These are phyloP conservation scores for Neolamprologus devosi DNA, from an alignment of 2,113 vertebrate species.

Conservation along the genomic window DNA sequence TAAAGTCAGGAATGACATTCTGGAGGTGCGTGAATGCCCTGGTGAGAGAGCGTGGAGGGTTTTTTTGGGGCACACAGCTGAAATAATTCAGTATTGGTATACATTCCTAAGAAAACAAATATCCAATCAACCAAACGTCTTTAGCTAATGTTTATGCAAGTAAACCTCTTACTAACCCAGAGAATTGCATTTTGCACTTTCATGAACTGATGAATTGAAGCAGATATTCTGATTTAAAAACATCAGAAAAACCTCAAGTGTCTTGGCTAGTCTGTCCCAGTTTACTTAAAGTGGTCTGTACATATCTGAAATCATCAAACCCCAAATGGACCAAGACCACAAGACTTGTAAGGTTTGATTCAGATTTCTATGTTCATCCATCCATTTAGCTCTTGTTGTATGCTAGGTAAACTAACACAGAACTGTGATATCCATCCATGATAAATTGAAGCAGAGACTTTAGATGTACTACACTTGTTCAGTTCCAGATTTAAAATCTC, in stretches of 20 bases:
- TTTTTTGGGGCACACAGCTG: neutral
- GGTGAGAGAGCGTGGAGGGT: neutral
- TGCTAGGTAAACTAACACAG: neutral
- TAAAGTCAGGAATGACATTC: conserved; percentile 87
- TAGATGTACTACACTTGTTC: neutral
- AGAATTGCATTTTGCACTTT: neutral
- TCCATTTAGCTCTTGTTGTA: neutral
- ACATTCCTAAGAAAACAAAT: neutral
- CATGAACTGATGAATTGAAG: neutral
- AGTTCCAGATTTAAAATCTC: neutral
- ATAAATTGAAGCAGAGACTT: neutral
- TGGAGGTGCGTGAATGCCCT: conserved; percentile 84
- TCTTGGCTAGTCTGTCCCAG: neutral
- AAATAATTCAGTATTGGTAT: neutral
- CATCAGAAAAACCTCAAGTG: neutral
- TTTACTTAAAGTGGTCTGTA: neutral
- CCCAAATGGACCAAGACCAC: neutral
- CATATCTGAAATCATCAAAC: neutral
- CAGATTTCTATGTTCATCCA: neutral
- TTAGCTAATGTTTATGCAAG: neutral
- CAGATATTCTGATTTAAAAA: neutral
- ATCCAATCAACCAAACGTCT: neutral
- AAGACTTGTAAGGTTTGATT: neutral
- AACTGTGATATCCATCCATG: neutral
- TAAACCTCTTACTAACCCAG: neutral